These are phyloP conservation scores for Diadumene lineata DNA, from an alignment of 92 coral and sea anemone genomes.

Conservation along the genomic window DNA sequence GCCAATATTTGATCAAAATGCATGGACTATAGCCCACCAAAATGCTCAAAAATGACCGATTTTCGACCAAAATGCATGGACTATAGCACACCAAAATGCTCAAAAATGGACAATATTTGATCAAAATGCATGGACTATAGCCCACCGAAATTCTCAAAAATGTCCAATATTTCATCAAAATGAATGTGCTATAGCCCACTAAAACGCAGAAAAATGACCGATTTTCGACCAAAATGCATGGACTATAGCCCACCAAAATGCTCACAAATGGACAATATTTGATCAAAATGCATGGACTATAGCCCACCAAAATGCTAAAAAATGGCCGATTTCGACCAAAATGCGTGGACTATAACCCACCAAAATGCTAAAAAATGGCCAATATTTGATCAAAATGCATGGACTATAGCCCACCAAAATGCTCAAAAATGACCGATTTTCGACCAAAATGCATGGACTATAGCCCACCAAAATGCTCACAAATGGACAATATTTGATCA, in stretches of 20 bases:
- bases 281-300: no score
- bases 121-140: no score
- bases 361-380: not conserved
- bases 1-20: not conserved
- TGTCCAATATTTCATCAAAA: no score
- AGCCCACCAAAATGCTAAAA: no score
- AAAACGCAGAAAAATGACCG: no score
- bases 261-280: no score
- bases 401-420: slow-evolving; percentile 1
- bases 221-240: no score
- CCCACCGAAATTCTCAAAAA: no score
- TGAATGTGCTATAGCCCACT: no score
- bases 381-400: not conserved
- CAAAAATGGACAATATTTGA: no score
- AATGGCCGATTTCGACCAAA: not conserved
- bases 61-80: not conserved
- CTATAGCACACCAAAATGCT: no score
- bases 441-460: not conserved
- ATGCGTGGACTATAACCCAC: not conserved
- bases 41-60: not conserved
- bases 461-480: not conserved
- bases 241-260: no score
- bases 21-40: slow-evolving; percentile 5
- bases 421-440: not conserved
- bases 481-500: not conserved